These are phyloP conservation scores for Dryadula phaetusa DNA, from an alignment of 2,888 invertebrate species.

Conservation along the genomic window DNA sequence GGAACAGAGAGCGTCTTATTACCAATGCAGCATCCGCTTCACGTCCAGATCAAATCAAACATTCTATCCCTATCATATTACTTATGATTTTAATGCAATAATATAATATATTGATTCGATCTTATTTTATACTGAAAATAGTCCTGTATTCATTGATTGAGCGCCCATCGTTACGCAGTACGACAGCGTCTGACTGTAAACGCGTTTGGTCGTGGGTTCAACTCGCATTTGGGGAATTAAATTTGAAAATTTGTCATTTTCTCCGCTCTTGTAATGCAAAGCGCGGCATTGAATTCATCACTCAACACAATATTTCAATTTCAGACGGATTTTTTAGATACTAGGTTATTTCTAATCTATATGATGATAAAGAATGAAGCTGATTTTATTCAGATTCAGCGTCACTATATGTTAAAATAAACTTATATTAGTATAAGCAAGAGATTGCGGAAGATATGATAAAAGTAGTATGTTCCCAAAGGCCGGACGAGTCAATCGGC, in stretches of 20 bases:
- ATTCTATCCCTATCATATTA: constrained; percentile 64
- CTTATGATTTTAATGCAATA: constrained; percentile 44
- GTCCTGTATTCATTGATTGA: no score
- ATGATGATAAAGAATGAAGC: no score
- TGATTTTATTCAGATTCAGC: background rate
- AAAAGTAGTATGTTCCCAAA: constrained; percentile 59
- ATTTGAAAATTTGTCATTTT: no score
- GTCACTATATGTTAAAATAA: background rate
- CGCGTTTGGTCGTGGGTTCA: no score
- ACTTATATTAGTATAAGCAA: constrained; percentile 21
- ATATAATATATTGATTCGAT: background rate
- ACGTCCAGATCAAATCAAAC: constrained; percentile 61
- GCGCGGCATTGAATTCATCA: no score
- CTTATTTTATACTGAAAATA: background rate
- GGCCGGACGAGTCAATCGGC: constrained; percentile 80
- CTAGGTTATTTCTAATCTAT: no score
- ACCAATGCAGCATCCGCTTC: constrained; percentile 64
- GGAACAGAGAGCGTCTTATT: constrained; percentile 70
- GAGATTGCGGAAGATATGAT: constrained; percentile 73
- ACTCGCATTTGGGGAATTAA: no score
- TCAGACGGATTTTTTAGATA: no score
- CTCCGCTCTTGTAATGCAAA: no score
- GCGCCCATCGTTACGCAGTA: no score
- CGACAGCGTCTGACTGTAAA: no score
- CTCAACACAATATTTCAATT: no score